These are phyloP conservation scores for Carollia perspicillata DNA, from an alignment of 2,113 vertebrate genomes.

Conservation along the genomic window DNA sequence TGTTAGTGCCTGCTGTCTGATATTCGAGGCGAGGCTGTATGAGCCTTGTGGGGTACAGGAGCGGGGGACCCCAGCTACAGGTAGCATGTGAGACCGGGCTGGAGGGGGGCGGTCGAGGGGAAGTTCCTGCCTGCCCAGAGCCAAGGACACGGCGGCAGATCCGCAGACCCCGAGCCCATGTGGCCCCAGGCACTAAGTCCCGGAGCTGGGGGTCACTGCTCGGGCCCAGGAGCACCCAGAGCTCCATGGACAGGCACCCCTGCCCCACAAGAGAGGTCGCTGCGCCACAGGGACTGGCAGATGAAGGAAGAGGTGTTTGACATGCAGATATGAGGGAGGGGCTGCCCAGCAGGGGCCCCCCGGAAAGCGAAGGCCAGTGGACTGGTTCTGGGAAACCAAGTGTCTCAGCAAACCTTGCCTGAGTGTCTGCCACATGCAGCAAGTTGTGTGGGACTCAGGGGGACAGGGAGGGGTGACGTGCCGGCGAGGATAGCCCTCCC, in stretches of 20 bases:
- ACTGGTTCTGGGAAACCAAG: neutral
- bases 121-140: neutral
- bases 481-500: neutral
- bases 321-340: neutral
- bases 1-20: neutral
- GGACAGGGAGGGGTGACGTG: neutral
- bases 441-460: fast-evolving
- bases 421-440: fast-evolving
- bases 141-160: neutral
- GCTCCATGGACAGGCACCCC: constrained; percentile 64
- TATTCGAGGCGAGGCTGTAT: too few species aligned
- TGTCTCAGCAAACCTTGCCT: neutral
- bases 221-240: constrained; percentile 66
- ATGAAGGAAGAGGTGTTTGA: neutral
- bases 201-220: neutral
- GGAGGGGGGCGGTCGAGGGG: neutral
- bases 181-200: too few species aligned
- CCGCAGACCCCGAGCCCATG: fast-evolving
- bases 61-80: neutral
- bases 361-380: neutral
- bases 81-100: neutral
- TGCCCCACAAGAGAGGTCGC: constrained; percentile 72
- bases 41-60: neutral
- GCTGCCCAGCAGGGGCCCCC: neutral
- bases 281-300: constrained; percentile 68